A percentile compares a stretch with the other conserved stretches of the same genome.
Conservation (phyloP, 2,888 invertebrate genomes). For the Crioceris asparagi region DNA sequence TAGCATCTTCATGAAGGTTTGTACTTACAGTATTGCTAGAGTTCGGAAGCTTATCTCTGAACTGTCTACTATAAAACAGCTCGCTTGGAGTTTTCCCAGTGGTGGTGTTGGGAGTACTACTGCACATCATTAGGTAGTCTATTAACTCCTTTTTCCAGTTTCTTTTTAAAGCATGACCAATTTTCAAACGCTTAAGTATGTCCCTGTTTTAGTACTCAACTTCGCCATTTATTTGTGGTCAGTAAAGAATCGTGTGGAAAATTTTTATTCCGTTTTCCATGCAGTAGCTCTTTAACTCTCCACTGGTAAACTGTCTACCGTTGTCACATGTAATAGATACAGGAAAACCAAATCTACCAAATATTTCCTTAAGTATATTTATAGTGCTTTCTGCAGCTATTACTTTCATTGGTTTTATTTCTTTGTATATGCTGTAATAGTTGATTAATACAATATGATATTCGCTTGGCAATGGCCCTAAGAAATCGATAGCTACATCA, state of each 20-base stretch:
- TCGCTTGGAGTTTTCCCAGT: conserved; percentile 13
- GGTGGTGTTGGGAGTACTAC: conserved; percentile 20
- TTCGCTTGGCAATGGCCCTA: too few relatives aligned
- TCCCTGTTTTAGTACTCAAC: conserved; percentile 23
- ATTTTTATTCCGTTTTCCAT: background rate
- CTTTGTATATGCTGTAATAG: too few relatives aligned
- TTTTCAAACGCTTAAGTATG: conserved; percentile 21
- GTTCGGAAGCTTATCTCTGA: too few relatives aligned
- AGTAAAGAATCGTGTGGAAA: too few relatives aligned
- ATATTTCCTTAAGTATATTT: too few relatives aligned
- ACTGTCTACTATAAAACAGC: too few relatives aligned
- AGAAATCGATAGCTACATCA: too few relatives aligned
- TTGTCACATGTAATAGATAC: background rate
- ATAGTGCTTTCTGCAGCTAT: too few relatives aligned
- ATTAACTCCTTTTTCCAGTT: conserved; percentile 21
- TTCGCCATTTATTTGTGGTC: background rate
- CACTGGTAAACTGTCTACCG: background rate
- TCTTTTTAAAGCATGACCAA: conserved; percentile 17
- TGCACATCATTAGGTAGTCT: conserved; percentile 18
- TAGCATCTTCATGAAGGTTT: too few relatives aligned
- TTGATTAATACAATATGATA: too few relatives aligned
- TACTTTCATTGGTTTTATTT: too few relatives aligned
- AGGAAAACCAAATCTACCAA: background rate
- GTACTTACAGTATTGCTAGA: too few relatives aligned
- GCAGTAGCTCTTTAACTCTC: background rate